Conservation (phyloP, 2,797 vertebrate species). For the Hapalemur alaotrensis region DNA sequence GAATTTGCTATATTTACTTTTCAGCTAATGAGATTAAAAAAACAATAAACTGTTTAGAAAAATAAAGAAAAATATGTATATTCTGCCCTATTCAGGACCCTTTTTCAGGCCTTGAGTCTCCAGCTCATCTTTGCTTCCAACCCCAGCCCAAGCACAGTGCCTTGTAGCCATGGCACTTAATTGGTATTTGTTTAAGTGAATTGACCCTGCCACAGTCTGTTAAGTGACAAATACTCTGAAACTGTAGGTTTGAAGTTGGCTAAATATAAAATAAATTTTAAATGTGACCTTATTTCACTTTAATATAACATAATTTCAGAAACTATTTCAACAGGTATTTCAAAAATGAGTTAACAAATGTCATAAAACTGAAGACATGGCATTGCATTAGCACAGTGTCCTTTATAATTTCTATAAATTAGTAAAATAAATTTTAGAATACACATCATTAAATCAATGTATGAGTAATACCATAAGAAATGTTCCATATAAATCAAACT, state of each 20-base stretch:
- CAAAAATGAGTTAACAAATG: conserved; percentile 36
- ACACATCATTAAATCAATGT: not conserved
- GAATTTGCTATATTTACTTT: conserved; percentile 27
- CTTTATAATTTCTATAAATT: not conserved
- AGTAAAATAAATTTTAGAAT: conserved; percentile 31
- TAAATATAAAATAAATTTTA: not conserved
- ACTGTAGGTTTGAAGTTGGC: not conserved
- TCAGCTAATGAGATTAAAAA: not conserved
- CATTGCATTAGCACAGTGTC: not conserved
- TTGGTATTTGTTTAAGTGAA: not conserved
- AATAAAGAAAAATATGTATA: not conserved
- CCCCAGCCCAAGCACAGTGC: not conserved
- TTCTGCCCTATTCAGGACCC: not conserved
- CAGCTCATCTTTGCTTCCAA: not conserved
- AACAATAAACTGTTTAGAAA: not conserved
- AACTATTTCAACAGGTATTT: conserved; percentile 35
- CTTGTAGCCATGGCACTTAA: not conserved
- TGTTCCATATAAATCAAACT: not conserved
- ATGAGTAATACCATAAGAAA: not conserved
- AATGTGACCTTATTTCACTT: not conserved
- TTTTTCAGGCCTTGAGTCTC: not conserved
- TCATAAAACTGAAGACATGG: not conserved
- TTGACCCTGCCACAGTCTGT: not conserved
- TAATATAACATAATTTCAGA: conserved; percentile 33
- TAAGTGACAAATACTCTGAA: conserved; percentile 12